phyloP scores from a whole-genome alignment of 2,797 vertebrate species.

The Ceyx erithaca region DNA sequence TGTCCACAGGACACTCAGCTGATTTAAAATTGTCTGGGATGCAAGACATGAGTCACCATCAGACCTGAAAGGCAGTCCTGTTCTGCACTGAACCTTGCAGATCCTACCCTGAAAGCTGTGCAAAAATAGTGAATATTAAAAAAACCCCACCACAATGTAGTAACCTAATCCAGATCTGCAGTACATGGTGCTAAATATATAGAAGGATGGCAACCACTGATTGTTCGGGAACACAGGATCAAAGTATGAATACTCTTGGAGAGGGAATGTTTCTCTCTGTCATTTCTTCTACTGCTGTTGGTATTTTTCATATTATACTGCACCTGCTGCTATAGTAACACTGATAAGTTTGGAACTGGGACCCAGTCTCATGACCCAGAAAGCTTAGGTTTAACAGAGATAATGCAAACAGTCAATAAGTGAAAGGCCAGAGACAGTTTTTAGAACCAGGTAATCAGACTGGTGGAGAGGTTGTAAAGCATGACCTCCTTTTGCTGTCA shows the following conservation, averaged over 20 bases:
- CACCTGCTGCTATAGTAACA: background rate
- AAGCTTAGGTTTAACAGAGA: background rate
- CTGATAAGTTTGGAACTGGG: background rate
- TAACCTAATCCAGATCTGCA: background rate
- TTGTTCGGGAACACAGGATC: background rate
- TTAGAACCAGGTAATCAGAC: background rate
- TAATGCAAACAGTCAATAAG: background rate
- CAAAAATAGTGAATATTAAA: background rate
- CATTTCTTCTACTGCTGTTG: background rate
- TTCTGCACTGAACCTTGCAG: background rate
- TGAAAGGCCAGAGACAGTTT: background rate
- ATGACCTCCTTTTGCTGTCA: background rate
- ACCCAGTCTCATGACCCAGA: background rate
- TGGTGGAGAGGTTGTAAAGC: background rate
- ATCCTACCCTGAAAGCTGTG: background rate
- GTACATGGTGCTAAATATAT: background rate
- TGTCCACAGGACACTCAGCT: background rate
- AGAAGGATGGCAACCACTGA: background rate
- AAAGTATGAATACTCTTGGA: background rate
- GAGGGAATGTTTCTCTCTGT: background rate
- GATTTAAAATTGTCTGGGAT: background rate
- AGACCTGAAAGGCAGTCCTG: background rate
- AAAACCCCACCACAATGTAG: background rate
- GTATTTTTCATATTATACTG: background rate
- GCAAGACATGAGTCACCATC: background rate